Evolutionary conservation across 1,140 invertebrate species (phyloP).

Genomic region (Megalonaias nervosa): DNA sequence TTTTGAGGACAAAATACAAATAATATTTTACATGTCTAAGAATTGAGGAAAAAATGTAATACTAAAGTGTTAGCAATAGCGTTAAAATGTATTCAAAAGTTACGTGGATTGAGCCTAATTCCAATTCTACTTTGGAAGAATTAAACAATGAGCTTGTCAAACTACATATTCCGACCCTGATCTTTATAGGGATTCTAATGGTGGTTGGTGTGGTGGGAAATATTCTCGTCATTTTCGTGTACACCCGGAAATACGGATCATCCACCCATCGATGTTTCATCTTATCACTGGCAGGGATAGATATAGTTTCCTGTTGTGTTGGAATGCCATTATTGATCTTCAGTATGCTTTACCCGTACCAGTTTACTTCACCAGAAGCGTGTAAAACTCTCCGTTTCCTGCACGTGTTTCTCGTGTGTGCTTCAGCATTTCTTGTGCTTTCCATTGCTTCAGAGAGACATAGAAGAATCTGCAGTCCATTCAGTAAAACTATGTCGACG

Average conservation of each 20-base stretch:
- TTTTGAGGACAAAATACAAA: no score
- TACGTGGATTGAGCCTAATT: slow-evolving; percentile 8
- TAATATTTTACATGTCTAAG: no score
- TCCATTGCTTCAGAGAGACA: slow-evolving; percentile 24
- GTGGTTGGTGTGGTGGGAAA: slow-evolving; percentile 45
- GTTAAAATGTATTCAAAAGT: slow-evolving; percentile 8
- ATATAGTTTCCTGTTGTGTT: slow-evolving; percentile 20
- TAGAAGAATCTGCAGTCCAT: slow-evolving; percentile 21
- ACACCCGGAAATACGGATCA: slow-evolving; percentile 31
- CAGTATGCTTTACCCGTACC: slow-evolving; percentile 25
- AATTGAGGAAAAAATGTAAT: no score
- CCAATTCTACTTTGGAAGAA: slow-evolving; percentile 11
- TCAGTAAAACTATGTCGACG: slow-evolving; percentile 16
- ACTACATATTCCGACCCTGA: slow-evolving; percentile 20
- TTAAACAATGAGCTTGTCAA: slow-evolving; percentile 21
- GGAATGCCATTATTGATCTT: slow-evolving; percentile 29
- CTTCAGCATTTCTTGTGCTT: slow-evolving; percentile 24
- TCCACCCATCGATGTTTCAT: slow-evolving; percentile 33
- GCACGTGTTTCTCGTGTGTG: slow-evolving; percentile 23
- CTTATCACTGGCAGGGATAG: slow-evolving; percentile 24
- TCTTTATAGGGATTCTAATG: slow-evolving; percentile 35
- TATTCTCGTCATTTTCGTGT: slow-evolving; percentile 43
- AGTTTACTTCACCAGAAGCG: slow-evolving; percentile 22
- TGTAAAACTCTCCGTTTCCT: slow-evolving; percentile 24
- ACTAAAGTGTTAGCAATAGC: no score